Evolutionary conservation across 2,888 invertebrate species (phyloP), one percentile per base, ranked within the genome.

Genomic region (Osedax frankpressi): DNA sequence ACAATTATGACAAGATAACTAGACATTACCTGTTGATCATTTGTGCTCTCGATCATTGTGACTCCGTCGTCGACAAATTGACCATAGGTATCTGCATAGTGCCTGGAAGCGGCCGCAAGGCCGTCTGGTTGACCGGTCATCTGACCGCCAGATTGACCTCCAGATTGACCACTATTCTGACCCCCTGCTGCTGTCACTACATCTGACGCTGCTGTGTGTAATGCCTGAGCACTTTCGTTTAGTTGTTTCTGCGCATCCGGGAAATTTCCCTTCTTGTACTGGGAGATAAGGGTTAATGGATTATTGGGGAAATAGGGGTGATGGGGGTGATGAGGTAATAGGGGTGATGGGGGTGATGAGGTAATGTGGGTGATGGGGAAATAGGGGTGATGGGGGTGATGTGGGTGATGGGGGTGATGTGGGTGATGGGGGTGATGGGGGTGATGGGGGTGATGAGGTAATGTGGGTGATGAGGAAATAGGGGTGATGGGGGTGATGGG

Each of bases 201-300:
- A 76, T 90, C 90, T 0, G 91, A 89, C 0, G 94, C 91, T 0
- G 93, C 90, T 76, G 90, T 89, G 86, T 91, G 93, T 73, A 96
- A 87, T 72, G 89, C 89, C 28, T 90, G 91, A 0, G 95, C 95
- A 0, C 92, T 91, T 11, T 88, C 88, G 81, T 90, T 91, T 73
- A 97, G 86, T 80, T 94, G 93, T 1, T 89, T 88, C 82, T 95
- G 94, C 0, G 94, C 87, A 80, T 92, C 91, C 3, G 78, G 80
- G 76, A 81, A 81, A 28, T 44, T 44, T 11, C 44, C 44, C 24
- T 25, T 65, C 24, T 26, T 65, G 65, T 69, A 69, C n/a, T 69
- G 28, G 14, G n/a, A n/a, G n/a, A n/a, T n/a, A n/a, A n/a, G n/a
- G n/a, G n/a, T n/a, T n/a, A n/a, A n/a, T n/a, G n/a, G n/a, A n/a